Evolutionary conservation across 2,797 vertebrate species (phyloP), one percentile per base, ranked within the genome.

Genomic region (Darevskia nairensis): DNA sequence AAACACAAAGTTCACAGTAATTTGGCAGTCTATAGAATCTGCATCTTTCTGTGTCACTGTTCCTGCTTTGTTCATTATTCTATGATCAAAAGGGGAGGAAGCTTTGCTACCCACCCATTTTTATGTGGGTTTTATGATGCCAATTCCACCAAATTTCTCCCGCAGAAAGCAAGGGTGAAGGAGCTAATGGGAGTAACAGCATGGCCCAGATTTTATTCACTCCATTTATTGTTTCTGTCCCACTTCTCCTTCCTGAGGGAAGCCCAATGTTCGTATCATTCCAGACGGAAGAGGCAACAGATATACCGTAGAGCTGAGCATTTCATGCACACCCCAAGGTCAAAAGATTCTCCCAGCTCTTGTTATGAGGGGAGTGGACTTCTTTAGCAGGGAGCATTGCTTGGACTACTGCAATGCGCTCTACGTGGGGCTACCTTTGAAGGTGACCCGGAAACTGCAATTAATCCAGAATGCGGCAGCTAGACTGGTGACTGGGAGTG

Each of bases 1-100:
- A 89, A 93, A 93, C 41, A 19, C 83, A 35, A 74, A 19, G 72
- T 90, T 66, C 75, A 9, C 35, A 79, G 72, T 8, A 55, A 93
- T 92, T 92, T 91, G 89, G 81, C 91, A 89, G 91, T 77, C 82
- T 85, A 85, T 29, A 32, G 92, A 80, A 91, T 90, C 84, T 92
- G 50, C 82, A 32, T 19, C 29, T 69, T 71, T 32, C 59, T 85
- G 85, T 89, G 71, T 91, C 79, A 69, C 72, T 83, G 46, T 89
- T 90, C 85, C 90, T 84, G 55, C 41, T 80, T 90, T 1, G 2
- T 86, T 90, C 79, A 84, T 74, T 86, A 91, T 61, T 69, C 84
- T 89, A 93, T 88, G 87, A 92, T 84, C 87, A 69, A 85, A 91
- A 92, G 88, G 80, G 89, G 64, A 91, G 89, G 82, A 86, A 80